phyloP scores from a whole-genome alignment of 2,797 vertebrate species.

The Pygocentrus nattereri region DNA sequence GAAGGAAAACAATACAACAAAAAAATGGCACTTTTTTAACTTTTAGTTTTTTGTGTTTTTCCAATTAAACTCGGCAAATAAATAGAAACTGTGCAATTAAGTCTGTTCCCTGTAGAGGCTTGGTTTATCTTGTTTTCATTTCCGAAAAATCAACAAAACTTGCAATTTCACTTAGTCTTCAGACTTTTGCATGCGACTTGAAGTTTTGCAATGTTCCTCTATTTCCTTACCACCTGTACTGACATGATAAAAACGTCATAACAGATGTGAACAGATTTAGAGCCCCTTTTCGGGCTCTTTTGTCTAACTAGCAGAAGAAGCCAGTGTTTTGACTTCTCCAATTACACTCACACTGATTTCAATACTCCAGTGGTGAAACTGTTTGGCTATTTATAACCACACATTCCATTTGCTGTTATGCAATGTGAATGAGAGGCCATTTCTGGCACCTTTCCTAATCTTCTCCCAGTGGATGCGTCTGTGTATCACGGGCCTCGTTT shows the following conservation, averaged over 20 bases:
- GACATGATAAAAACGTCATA: neutral
- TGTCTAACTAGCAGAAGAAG: conserved; percentile 32
- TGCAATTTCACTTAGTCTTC: too few relatives aligned
- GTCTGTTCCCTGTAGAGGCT: too few relatives aligned
- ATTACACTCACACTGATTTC: conserved; percentile 55
- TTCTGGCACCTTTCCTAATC: conserved; percentile 35
- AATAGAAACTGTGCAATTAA: too few relatives aligned
- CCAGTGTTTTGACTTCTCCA: conserved; percentile 40
- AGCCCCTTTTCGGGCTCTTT: neutral
- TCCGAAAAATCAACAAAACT: too few relatives aligned
- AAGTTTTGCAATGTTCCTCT: too few relatives aligned
- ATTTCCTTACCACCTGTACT: neutral
- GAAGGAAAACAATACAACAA: too few relatives aligned
- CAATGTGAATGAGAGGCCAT: conserved; percentile 25
- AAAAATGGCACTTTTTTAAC: too few relatives aligned
- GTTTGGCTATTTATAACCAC: conserved; percentile 46
- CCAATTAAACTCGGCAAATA: too few relatives aligned
- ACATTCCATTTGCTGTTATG: conserved; percentile 30
- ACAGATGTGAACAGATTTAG: neutral
- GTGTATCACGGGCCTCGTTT: conserved; percentile 5
- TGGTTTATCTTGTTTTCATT: too few relatives aligned
- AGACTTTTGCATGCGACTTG: too few relatives aligned
- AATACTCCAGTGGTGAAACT: conserved; percentile 44
- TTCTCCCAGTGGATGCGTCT: conserved; percentile 9
- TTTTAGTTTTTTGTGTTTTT: too few relatives aligned